A percentile compares a stretch with the other conserved stretches of the same genome.
phyloP scores from a whole-genome alignment of 2,888 invertebrate species.

The Chydorus sphaericus region DNA sequence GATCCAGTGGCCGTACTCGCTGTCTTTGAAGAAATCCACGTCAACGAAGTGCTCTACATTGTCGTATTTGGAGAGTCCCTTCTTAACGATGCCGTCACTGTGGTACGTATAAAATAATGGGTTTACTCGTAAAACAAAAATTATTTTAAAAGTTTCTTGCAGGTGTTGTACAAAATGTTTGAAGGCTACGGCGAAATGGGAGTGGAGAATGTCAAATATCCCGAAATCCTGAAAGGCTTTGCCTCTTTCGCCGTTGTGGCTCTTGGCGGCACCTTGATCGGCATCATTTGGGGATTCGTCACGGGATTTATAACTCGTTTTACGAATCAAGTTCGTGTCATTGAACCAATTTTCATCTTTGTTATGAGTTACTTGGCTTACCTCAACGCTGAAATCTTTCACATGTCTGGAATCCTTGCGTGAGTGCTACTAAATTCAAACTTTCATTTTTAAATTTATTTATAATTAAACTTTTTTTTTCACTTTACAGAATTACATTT shows the following conservation, averaged over 20 bases:
- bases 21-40: slow-evolving; percentile 95
- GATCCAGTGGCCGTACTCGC: slow-evolving; percentile 95
- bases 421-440: slow-evolving; percentile 38
- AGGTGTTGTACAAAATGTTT: slow-evolving; percentile 79
- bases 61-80: slow-evolving; percentile 96
- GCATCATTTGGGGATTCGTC: slow-evolving; percentile 80
- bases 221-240: slow-evolving; percentile 69
- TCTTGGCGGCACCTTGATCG: slow-evolving; percentile 81
- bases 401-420: slow-evolving; percentile 96
- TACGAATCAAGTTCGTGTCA: slow-evolving; percentile 88
- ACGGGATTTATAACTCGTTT: slow-evolving; percentile 88
- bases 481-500: slow-evolving; percentile 75
- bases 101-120: slow-evolving; percentile 35
- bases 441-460: neutral
- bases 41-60: slow-evolving; percentile 93
- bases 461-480: slow-evolving; percentile 14
- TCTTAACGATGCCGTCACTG: slow-evolving; percentile 94
- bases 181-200: slow-evolving; percentile 87
- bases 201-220: slow-evolving; percentile 53
- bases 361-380: slow-evolving; percentile 96
- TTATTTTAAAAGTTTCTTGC: no score
- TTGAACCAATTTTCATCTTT: slow-evolving; percentile 96
- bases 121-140: no score
- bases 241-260: slow-evolving; percentile 87
- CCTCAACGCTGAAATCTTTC: slow-evolving; percentile 93